Base-by-base conservation (phyloP, 2,888 invertebrate genomes). In the Spodoptera littoralis region DNA sequence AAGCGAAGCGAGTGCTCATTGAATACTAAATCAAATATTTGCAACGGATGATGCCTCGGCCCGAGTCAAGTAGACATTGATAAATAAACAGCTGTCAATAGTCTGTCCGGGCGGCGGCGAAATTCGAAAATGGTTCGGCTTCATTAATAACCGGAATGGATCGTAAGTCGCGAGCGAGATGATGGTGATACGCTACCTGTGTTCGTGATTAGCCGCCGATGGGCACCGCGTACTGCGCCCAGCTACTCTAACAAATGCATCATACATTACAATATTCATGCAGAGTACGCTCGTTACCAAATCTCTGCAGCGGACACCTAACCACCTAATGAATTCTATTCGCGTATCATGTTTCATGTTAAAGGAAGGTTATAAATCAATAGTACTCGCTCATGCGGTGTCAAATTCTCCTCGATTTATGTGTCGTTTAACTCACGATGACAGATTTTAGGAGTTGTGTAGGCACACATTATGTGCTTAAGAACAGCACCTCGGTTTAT, bases 131-230 rank as follows among this genome's bases (percentile, higher is more conserved):
- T 84, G 86, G 74, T 82, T 73, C 70, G 78, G 79, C 76, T 85
- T 88, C 91, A 92, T 92, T 90, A 91, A 92, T 92, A 92, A 91
- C 89, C 84, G 86, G 88, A 88, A 87, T 91, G 86, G 85, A 88
- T 87, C 82, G 88, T 79, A 84, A 85, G 86, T 83, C 82, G 82
- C 85, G 80, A 77, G 81, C 81, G 84, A 90, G 89, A 91, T 90
- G 80, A 81, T 80, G 73, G 69, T 83, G 90, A 89, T 89, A 88
- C 72, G 92, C 92, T 92, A 92, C 92, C 90, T 90, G 92, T 91
- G 88, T 91, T 91, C 75, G 79, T 84, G 87, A 88, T 88, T 85
- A 87, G 82, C 82, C 76, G 74, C 71, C 77, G 72, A 78, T 79
- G 69, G 65, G 2, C 36, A 36, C 70, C 53, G 63, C 62, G 53